Base-by-base conservation (phyloP, 2,113 vertebrate species). In the Gymnogyps californianus region DNA sequence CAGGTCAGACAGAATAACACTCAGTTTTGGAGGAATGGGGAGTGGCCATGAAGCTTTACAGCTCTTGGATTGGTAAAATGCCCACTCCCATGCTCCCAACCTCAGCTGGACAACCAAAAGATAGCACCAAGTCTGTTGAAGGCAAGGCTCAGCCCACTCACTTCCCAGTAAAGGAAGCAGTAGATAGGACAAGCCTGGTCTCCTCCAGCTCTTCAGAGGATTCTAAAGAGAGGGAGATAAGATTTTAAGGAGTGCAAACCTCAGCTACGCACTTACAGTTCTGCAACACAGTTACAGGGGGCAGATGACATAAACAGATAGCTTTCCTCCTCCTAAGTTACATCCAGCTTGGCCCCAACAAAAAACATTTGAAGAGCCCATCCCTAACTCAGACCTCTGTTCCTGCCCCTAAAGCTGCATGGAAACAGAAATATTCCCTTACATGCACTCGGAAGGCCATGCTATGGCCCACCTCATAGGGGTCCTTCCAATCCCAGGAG, bases 361-460 rank as follows among this genome's bases (percentile, higher is more conserved):
- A 36, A 77, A 71, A 47, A 11, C 10, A 55, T 20, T 10, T 26
- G 17, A 87, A 82, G 49, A 85, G 38, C 78, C 31, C 57, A 54
- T 20, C 65, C 74, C 61, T 52, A 87, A 78, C 11, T 65, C 40
- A 82, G 66, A 91, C 34, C 26, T 44, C 58, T 44, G 18, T 47
- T 74, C 54, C 40, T 59, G 54, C 61, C 86, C 88, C 93, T 65
- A 58, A 84, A 96, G 34, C 83, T 62, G 49, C 74, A 93, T 3
- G 62, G 93, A 98, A 98, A 98, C 87, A 98, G 94, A 98, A 98
- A 97, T 96, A 97, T 95, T 96, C 96, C 96, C 98, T 98, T 98
- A 99, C 99, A 98, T 99, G 99, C 93, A 99, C 99, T 95, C 99
- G 98, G 98, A 99, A 99, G 98, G 99, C 99, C 99, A 99, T 99